Base-by-base conservation (phyloP, 2,888 invertebrate genomes). In the Acronicta aceris region DNA sequence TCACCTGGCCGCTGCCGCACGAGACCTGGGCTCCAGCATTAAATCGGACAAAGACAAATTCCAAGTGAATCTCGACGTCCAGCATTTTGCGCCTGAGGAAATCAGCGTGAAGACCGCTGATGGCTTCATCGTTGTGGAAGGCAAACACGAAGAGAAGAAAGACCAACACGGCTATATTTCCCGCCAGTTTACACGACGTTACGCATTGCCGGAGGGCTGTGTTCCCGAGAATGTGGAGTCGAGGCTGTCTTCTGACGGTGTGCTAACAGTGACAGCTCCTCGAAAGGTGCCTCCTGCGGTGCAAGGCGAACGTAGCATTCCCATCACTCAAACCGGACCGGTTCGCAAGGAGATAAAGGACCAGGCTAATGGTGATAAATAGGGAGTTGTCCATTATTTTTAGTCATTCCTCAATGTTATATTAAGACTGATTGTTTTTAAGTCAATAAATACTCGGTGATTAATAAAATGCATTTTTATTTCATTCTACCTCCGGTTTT, bases 101-200 rank as follows among this genome's bases (percentile, higher is more conserved):
- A 96, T 98, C 40, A 95, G 95, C 7, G 97, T 98, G 8, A 97
- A 97, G 87, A 97, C 97, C 0, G 95, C 96, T 0, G 97, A 97
- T 56, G 96, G 96, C 41, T 95, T 90, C 52, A 95, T 98, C 15
- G 95, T 97, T 1, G 95, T 97, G 0, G 97, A 97, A 87, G 97
- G 96, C 0, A 97, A 96, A 81, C 98, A 98, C 78, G 97, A 97
- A 76, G 97, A 97, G 84, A 96, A 96, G 80, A 95, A 96, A 65
- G 97, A 97, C 78, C 96, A 96, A 30, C 96, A 97, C 77, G 97
- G 97, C 0, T 96, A 93, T 71, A 96, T 97, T 55, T 96, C 97
- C 0, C 95, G 97, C 25, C 97, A 98, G 74, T 97, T 98, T 76
- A 95, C 96, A 0, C 95, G 98, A 0, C 96, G 97, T 49, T 98